Conservation (phyloP, 2,888 invertebrate genomes). For the Lasioglossum vierecki region DNA sequence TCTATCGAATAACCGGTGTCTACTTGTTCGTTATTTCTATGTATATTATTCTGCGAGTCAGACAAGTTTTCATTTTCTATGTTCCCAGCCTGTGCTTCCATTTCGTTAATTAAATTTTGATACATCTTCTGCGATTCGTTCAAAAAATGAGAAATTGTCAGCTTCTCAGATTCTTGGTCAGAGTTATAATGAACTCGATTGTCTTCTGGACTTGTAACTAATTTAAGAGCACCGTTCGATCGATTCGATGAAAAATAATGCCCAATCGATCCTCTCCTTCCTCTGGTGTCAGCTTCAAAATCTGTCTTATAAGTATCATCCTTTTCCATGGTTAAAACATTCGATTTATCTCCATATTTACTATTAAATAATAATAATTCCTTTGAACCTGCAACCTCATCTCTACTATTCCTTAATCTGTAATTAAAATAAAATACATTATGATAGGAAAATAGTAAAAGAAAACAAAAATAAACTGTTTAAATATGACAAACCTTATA, state of each 20-base stretch:
- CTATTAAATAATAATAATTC: slow-evolving; percentile 36
- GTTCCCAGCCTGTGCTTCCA: slow-evolving; percentile 8
- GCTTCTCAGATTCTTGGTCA: slow-evolving; percentile 17
- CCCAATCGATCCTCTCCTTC: slow-evolving; percentile 39
- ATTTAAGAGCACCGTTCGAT: slow-evolving; percentile 34
- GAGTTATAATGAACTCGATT: slow-evolving; percentile 18
- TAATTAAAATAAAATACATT: slow-evolving; percentile 37
- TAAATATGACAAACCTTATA: slow-evolving; percentile 72
- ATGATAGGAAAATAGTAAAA: not conserved
- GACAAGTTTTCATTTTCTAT: slow-evolving; percentile 10
- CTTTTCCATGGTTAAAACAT: slow-evolving; percentile 18
- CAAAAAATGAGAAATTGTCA: slow-evolving; percentile 19
- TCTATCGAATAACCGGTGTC: not conserved
- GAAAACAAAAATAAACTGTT: too few species aligned
- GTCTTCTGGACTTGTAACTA: slow-evolving; percentile 12
- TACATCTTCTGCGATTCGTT: slow-evolving; percentile 29
- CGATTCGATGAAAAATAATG: slow-evolving; percentile 26
- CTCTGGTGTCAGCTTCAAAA: slow-evolving; percentile 55
- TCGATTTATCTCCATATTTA: slow-evolving; percentile 36
- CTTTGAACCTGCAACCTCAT: slow-evolving; percentile 46
- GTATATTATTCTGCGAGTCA: slow-evolving; percentile 2
- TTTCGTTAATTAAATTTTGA: slow-evolving; percentile 42
- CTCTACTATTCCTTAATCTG: slow-evolving; percentile 66
- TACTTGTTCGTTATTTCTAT: slow-evolving; percentile 17
- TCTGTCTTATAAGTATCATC: slow-evolving; percentile 52